Conservation (phyloP, 2,113 vertebrate species). For the Oostethus manadensis region DNA sequence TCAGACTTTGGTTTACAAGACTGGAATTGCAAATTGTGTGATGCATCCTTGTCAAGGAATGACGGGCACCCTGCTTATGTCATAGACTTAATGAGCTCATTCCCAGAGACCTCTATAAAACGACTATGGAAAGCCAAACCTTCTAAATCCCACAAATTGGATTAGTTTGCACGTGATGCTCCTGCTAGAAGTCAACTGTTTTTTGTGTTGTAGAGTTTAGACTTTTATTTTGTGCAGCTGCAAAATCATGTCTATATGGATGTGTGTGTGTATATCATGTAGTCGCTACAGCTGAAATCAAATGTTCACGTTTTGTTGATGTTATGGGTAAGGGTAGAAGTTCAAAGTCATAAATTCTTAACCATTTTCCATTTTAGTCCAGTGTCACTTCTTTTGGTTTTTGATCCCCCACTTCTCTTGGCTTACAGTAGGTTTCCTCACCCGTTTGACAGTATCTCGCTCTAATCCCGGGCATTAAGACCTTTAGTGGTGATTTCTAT, state of each 20-base stretch:
- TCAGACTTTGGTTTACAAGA: conserved; percentile 11
- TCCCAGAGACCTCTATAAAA: conserved; percentile 5
- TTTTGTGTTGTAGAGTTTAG: too few species aligned
- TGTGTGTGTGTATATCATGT: too few species aligned
- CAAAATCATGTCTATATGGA: too few species aligned
- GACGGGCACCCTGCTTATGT: conserved; percentile 1
- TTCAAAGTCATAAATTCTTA: neutral
- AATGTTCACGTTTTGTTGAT: neutral
- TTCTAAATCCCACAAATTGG: neutral
- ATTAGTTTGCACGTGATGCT: neutral
- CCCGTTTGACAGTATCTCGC: conserved; percentile 11
- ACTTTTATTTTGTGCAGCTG: too few species aligned
- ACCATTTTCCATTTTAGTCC: conserved; percentile 21
- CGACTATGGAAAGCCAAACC: neutral
- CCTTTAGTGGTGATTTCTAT: conserved; percentile 32
- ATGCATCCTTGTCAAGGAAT: conserved; percentile 14
- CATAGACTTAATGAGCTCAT: conserved; percentile 11
- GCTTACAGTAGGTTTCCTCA: conserved; percentile 19
- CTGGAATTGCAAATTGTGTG: conserved; percentile 3
- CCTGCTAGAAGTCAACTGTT: neutral
- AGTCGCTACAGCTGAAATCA: too few species aligned
- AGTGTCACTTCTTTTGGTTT: conserved; percentile 2
- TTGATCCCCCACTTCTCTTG: conserved; percentile 34
- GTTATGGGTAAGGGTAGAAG: neutral
- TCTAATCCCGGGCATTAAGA: conserved; percentile 37